A percentile compares a stretch with the other conserved stretches of the same genome.
Conservation (phyloP, 2,797 vertebrate genomes). For the Melanotaenia maccullochi region DNA sequence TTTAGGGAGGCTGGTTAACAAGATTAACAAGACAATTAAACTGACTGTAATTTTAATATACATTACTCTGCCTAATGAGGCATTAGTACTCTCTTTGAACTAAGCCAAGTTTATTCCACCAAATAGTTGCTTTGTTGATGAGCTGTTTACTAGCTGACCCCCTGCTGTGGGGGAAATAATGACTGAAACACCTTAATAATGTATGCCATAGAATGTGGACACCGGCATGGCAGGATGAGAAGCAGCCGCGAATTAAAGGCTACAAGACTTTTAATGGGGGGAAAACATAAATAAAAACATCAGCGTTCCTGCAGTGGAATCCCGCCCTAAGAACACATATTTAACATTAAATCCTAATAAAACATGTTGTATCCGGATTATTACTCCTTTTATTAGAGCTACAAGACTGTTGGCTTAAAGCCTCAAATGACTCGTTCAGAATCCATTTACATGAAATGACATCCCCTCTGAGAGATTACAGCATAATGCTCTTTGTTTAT, state of each 20-base stretch:
- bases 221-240: not conserved
- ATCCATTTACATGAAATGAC: constrained; percentile 19
- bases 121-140: constrained; percentile 57
- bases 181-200: constrained; percentile 38
- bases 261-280: not conserved
- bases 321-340: not conserved
- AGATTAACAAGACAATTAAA: not conserved
- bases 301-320: not conserved
- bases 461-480: constrained; percentile 21
- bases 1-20: not conserved
- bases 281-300: not conserved
- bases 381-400: constrained; percentile 4
- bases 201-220: constrained; percentile 23
- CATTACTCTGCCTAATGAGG: no score
- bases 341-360: not conserved
- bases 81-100: constrained; percentile 2
- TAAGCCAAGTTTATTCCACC: constrained; percentile 58
- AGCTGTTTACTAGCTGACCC: constrained; percentile 55
- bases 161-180: constrained; percentile 48
- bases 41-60: no score
- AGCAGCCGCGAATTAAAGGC: not conserved
- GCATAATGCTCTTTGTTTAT: constrained; percentile 23
- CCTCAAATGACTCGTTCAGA: constrained; percentile 30
- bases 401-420: constrained; percentile 9
- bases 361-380: constrained; percentile 2